Evolutionary conservation across 2,888 invertebrate genomes (phyloP).

Genomic region (Chymomyza procnemis): DNA sequence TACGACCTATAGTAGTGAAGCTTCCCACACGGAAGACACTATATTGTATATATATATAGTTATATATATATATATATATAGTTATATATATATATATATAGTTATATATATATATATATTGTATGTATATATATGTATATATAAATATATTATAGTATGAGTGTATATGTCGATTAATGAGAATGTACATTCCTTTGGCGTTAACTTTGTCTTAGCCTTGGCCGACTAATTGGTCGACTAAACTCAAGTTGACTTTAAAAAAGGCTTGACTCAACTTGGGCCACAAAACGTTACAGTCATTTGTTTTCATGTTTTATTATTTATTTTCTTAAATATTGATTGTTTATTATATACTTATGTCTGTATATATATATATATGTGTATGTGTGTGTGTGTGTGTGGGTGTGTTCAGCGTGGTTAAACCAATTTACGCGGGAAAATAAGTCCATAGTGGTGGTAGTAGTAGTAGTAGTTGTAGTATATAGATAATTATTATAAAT

Average conservation of each 20-base stretch:
- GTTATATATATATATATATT: not conserved
- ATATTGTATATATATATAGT: not conserved
- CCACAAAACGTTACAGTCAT: conserved; percentile 38
- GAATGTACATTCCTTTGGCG: conserved; percentile 30
- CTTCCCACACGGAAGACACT: not conserved
- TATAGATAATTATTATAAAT: conserved; percentile 28
- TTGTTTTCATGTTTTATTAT: conserved; percentile 48
- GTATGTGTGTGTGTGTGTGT: too few relatives aligned
- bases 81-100: too few relatives aligned
- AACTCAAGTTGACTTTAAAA: conserved; percentile 29
- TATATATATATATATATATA: not conserved
- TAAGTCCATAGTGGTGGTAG: conserved; percentile 37
- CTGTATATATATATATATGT: not conserved
- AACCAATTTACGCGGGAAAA: not conserved
- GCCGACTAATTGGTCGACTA: conserved; percentile 20
- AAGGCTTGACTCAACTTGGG: conserved; percentile 37
- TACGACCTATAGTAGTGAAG: not conserved
- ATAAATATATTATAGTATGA: too few relatives aligned
- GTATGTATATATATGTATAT: not conserved
- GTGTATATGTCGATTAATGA: conserved; percentile 1
- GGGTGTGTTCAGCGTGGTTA: not conserved
- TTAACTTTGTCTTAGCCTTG: conserved; percentile 15
- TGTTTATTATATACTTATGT: conserved; percentile 16
- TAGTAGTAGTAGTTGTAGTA: conserved; percentile 10
- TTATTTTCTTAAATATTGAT: conserved; percentile 25